phyloP scores from a whole-genome alignment of 2,888 invertebrate genomes.

The Terebella lapidaria region DNA sequence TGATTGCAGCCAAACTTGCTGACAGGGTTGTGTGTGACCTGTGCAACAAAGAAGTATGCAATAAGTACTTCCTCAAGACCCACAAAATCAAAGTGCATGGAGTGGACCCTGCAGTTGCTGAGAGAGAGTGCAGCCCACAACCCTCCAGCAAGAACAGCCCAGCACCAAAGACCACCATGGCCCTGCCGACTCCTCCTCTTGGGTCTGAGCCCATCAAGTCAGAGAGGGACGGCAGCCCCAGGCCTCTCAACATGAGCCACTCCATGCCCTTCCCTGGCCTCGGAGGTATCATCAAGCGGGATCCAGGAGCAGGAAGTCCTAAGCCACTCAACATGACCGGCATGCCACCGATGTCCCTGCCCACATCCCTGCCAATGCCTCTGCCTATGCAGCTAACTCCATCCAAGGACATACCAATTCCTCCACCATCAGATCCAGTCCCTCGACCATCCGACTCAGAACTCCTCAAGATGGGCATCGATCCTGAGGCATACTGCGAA shows the following conservation, averaged over 20 bases:
- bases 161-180: slow-evolving; percentile 5
- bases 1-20: slow-evolving; percentile 52
- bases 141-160: background rate
- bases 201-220: too few relatives aligned
- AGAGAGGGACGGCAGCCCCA: slow-evolving; percentile 17
- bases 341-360: background rate
- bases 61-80: slow-evolving; percentile 99
- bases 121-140: slow-evolving; percentile 14
- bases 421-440: background rate
- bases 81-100: slow-evolving; percentile 96
- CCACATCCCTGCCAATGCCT: background rate
- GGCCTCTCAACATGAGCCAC: background rate
- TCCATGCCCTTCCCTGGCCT: too few relatives aligned
- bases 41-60: slow-evolving; percentile 97
- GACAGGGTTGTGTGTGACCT: slow-evolving; percentile 71
- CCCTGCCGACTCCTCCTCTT: background rate
- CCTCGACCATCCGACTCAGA: slow-evolving; percentile 15
- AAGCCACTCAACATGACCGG: background rate
- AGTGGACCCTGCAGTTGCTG: slow-evolving; percentile 17
- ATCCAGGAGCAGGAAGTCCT: too few relatives aligned
- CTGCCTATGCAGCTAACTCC: too few relatives aligned
- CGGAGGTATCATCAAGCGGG: too few relatives aligned
- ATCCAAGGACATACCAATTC: background rate
- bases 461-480: slow-evolving; percentile 45
- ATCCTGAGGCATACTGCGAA: slow-evolving; percentile 53